phyloP scores from a whole-genome alignment of 1,140 invertebrate genomes.

The Drosophila littoralis region DNA sequence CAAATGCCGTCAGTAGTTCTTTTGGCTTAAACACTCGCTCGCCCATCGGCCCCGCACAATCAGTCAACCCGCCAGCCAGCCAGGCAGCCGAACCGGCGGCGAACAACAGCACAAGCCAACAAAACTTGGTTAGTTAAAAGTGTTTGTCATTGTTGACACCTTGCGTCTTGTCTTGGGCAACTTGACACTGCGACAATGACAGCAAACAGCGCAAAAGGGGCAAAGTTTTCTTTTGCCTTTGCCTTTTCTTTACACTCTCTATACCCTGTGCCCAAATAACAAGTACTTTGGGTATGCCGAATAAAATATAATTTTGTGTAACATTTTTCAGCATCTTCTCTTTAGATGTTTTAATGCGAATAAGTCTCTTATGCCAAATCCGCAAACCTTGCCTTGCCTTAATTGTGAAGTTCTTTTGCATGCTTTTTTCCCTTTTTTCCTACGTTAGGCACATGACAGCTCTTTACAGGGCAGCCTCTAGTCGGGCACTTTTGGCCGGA shows the following conservation, averaged over 20 bases:
- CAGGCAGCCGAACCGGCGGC: conserved; percentile 24
- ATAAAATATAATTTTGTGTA: no score
- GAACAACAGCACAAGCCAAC: conserved; percentile 27
- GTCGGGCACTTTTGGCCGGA: conserved; percentile 3
- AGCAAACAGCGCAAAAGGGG: conserved; percentile 58
- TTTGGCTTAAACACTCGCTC: background rate
- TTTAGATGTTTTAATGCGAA: no score
- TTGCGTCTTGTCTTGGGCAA: conserved; percentile 67
- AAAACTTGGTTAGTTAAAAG: conserved; percentile 81
- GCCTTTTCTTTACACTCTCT: conserved; percentile 33
- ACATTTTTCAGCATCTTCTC: no score
- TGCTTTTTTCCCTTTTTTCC: no score
- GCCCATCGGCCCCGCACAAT: conserved; percentile 52
- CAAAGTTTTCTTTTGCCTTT: conserved; percentile 63
- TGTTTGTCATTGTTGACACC: conserved; percentile 82
- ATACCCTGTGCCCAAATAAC: conserved; percentile 15
- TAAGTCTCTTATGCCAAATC: no score
- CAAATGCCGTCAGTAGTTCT: conserved; percentile 53
- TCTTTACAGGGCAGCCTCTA: conserved; percentile 14
- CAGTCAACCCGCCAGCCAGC: conserved; percentile 22
- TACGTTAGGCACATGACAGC: background rate
- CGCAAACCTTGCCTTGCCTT: no score
- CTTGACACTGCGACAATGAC: conserved; percentile 59
- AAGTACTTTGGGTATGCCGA: background rate
- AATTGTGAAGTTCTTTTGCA: no score